These are phyloP conservation scores for Aromia moschata DNA, from an alignment of 2,888 invertebrate species.

Conservation along the genomic window DNA sequence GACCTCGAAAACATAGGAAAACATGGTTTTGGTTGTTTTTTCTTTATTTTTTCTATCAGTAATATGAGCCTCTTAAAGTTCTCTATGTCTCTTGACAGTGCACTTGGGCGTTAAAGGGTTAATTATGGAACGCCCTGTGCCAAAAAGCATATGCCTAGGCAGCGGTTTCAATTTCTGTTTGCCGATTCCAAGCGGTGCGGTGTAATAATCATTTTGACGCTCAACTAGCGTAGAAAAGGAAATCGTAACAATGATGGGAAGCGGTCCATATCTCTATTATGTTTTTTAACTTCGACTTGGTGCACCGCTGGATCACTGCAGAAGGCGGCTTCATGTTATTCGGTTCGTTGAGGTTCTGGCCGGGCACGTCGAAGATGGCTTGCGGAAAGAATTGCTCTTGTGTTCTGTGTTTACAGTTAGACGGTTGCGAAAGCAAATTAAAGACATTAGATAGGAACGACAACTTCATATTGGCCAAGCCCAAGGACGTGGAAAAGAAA, in stretches of 20 bases:
- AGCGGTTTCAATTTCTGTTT: conserved; percentile 7
- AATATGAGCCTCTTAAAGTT: too few relatives aligned
- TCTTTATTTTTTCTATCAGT: too few relatives aligned
- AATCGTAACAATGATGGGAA: conserved; percentile 60
- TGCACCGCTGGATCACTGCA: conserved; percentile 45
- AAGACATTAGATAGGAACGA: conserved; percentile 59
- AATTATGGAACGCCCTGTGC: too few relatives aligned
- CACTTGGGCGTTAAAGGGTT: too few relatives aligned
- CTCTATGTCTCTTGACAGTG: too few relatives aligned
- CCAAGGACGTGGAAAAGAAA: conserved; percentile 61
- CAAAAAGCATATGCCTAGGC: conserved; percentile 7
- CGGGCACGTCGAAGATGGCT: conserved; percentile 64
- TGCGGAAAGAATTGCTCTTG: conserved; percentile 79
- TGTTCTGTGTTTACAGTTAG: conserved; percentile 78
- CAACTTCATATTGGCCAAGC: conserved; percentile 68
- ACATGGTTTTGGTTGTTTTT: too few relatives aligned
- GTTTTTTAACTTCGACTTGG: conserved; percentile 38
- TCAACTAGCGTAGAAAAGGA: conserved; percentile 51
- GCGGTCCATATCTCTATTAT: conserved; percentile 48
- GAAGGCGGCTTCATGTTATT: conserved; percentile 30
- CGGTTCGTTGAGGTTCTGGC: not conserved
- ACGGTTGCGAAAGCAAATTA: conserved; percentile 68
- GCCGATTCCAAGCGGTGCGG: not conserved
- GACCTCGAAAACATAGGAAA: too few relatives aligned
- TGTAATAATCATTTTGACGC: conserved; percentile 23